phyloP scores from a whole-genome alignment of 2,113 vertebrate species.

The Conger conger region DNA sequence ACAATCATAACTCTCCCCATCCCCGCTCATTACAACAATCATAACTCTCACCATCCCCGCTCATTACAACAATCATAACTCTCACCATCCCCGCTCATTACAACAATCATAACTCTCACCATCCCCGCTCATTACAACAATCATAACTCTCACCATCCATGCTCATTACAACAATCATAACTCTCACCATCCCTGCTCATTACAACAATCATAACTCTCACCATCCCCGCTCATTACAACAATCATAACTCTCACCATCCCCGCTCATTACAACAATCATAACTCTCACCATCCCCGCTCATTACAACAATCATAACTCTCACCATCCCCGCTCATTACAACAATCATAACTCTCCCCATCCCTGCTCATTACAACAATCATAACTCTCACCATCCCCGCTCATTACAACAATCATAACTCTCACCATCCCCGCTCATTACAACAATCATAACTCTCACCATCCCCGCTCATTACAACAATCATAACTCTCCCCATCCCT shows the following conservation, averaged over 20 bases:
- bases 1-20: background rate
- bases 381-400: background rate
- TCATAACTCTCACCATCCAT: background rate
- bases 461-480: too few species aligned
- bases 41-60: background rate
- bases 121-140: background rate
- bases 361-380: too few species aligned
- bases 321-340: background rate
- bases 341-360: too few species aligned
- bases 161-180: background rate
- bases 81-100: background rate
- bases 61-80: background rate
- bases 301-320: background rate
- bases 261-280: background rate
- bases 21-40: background rate
- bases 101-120: background rate
- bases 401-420: background rate
- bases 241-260: too few species aligned
- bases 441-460: background rate
- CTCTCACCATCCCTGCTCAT: background rate
- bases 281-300: background rate
- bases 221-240: too few species aligned
- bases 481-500: too few species aligned
- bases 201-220: too few species aligned
- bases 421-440: background rate